These are phyloP conservation scores for Phylloscopus trochilus DNA, from an alignment of 2,113 vertebrate genomes.

Conservation along the genomic window DNA sequence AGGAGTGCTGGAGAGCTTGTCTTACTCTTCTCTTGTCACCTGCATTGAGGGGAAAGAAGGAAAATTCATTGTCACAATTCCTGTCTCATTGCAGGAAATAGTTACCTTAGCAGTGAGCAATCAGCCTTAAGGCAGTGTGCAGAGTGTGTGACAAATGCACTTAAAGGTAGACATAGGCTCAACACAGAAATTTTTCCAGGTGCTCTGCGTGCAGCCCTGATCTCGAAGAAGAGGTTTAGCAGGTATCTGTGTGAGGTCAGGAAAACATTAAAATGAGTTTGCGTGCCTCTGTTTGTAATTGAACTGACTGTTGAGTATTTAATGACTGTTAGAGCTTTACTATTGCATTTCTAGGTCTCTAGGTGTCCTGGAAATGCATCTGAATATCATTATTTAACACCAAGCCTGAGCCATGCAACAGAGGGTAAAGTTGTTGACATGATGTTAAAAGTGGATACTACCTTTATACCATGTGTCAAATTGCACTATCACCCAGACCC, in stretches of 20 bases:
- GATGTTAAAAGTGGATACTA: constrained; percentile 70
- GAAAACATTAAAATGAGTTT: background rate
- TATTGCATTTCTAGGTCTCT: constrained; percentile 59
- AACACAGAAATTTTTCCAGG: background rate
- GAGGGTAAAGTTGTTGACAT: constrained; percentile 48
- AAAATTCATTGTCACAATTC: constrained; percentile 1
- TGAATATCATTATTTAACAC: constrained; percentile 68
- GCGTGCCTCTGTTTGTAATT: constrained; percentile 2
- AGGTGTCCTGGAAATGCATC: constrained; percentile 37
- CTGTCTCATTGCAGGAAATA: constrained; percentile 1
- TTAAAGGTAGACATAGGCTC: background rate
- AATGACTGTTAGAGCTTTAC: background rate
- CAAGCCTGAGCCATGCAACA: constrained; percentile 61
- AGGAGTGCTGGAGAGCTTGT: background rate
- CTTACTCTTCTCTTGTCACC: background rate
- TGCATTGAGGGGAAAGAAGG: background rate
- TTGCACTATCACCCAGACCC: constrained; percentile 75
- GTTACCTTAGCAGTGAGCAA: background rate
- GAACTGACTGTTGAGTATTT: background rate
- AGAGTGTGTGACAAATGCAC: background rate
- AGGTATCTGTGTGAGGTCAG: background rate
- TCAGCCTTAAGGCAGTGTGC: background rate
- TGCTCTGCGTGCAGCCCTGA: background rate
- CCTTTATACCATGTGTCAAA: constrained; percentile 61
- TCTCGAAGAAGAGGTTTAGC: background rate